phyloP scores from a whole-genome alignment of 2,888 invertebrate species.

The Trilocha varians region DNA sequence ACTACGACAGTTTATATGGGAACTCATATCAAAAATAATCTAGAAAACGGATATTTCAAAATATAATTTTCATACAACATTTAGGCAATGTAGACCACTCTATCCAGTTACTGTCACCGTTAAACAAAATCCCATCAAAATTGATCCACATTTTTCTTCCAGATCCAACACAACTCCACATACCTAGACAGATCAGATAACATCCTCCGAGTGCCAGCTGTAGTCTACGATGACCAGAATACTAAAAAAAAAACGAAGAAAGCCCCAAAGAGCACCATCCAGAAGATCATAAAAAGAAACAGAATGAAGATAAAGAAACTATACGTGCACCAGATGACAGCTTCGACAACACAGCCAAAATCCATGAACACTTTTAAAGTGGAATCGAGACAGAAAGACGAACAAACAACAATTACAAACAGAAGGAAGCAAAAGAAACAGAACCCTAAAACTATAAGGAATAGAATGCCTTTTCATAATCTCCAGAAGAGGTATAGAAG shows the following conservation, averaged over 20 bases:
- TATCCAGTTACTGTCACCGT: too few relatives aligned
- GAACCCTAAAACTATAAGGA: constrained; percentile 29
- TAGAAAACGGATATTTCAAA: too few relatives aligned
- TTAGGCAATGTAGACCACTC: too few relatives aligned
- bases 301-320: constrained; percentile 33
- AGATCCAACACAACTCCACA: constrained; percentile 25
- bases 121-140: too few relatives aligned
- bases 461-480: constrained; percentile 48
- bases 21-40: too few relatives aligned
- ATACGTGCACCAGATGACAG: constrained; percentile 25
- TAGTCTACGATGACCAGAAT: constrained; percentile 28
- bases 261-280: constrained; percentile 46
- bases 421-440: constrained; percentile 20
- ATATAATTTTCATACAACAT: too few relatives aligned
- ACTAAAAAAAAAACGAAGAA: constrained; percentile 36
- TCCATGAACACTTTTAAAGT: constrained; percentile 11
- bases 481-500: constrained; percentile 31
- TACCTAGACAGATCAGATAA: constrained; percentile 51
- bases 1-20: too few relatives aligned
- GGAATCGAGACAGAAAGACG: constrained; percentile 21
- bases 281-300: constrained; percentile 59
- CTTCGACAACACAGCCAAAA: constrained; percentile 21
- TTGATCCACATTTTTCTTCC: constrained; percentile 9
- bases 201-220: constrained; percentile 36
- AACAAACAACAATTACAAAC: constrained; percentile 28